Evolutionary conservation across 1,140 invertebrate genomes (phyloP).

Genomic region (Hylaeus anthracinus): DNA sequence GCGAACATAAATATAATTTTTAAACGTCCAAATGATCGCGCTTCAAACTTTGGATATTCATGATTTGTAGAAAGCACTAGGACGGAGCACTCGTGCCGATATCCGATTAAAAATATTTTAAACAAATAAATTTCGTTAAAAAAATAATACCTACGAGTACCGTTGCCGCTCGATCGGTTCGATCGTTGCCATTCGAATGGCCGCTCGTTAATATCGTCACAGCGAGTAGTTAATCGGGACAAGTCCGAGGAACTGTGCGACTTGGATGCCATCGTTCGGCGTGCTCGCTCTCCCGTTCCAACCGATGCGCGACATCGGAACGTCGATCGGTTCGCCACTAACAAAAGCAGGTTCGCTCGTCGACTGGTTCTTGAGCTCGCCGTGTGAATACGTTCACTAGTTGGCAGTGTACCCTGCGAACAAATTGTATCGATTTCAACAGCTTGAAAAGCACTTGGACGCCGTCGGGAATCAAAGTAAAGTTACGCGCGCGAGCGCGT

Average conservation of each 20-base stretch:
- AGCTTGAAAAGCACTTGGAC: too few relatives aligned
- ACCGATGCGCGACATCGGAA: background rate
- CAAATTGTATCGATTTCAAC: background rate
- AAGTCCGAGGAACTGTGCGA: conserved; percentile 57
- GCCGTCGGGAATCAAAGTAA: background rate
- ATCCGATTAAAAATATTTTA: background rate
- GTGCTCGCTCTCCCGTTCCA: background rate
- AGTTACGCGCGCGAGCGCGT: background rate
- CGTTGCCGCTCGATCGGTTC: background rate
- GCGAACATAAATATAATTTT: too few relatives aligned
- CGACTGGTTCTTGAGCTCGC: conserved; percentile 64
- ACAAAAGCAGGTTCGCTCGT: conserved; percentile 46
- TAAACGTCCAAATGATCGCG: too few relatives aligned
- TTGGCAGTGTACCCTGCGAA: conserved; percentile 82
- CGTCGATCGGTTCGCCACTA: conserved; percentile 7
- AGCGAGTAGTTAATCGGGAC: conserved; percentile 26
- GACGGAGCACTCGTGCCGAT: too few relatives aligned
- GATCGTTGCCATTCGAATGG: too few relatives aligned
- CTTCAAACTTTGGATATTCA: too few relatives aligned
- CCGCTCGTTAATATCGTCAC: background rate
- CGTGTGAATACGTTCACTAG: conserved; percentile 82
- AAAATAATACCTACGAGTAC: background rate
- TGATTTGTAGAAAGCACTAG: too few relatives aligned
- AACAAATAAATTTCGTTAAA: background rate
- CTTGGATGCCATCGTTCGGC: background rate